These are phyloP conservation scores for Cloeon dipterum DNA, from an alignment of 2,888 invertebrate species.

Conservation along the genomic window DNA sequence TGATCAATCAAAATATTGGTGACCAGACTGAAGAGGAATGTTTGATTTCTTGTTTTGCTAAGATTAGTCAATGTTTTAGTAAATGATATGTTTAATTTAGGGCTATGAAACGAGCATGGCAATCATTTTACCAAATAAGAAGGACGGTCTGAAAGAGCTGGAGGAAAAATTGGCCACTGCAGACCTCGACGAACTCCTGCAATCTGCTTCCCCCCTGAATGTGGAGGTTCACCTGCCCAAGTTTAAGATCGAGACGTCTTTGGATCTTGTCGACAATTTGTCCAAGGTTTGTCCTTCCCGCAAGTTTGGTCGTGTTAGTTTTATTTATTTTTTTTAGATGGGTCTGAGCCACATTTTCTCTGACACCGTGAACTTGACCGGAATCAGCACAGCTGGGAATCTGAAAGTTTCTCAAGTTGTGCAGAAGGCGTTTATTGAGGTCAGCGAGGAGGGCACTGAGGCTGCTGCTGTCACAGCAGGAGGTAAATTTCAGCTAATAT, in stretches of 20 bases:
- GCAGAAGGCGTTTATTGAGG: slow-evolving; percentile 68
- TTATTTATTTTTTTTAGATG: slow-evolving; percentile 25
- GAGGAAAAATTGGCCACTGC: slow-evolving; percentile 6
- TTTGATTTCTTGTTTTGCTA: no score
- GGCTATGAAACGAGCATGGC: slow-evolving; percentile 8
- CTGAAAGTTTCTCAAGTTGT: slow-evolving; percentile 44
- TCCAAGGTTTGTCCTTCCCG: slow-evolving; percentile 6
- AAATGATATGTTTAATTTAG: slow-evolving; percentile 1
- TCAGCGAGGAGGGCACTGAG: slow-evolving; percentile 73
- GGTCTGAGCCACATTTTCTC: slow-evolving; percentile 34
- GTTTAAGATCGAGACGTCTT: slow-evolving; percentile 10
- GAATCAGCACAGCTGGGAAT: slow-evolving; percentile 26
- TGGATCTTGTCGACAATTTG: slow-evolving; percentile 6
- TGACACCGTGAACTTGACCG: slow-evolving; percentile 34
- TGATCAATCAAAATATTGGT: no score
- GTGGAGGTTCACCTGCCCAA: slow-evolving; percentile 6
- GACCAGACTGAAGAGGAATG: no score
- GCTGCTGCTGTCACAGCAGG: slow-evolving; percentile 66
- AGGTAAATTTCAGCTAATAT: no score
- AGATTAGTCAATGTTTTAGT: no score
- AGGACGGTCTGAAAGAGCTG: slow-evolving; percentile 7
- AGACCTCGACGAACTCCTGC: not conserved
- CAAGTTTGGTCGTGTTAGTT: not conserved
- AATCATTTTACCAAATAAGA: slow-evolving; percentile 8
- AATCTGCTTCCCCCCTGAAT: not conserved